Evolutionary conservation across 2,797 vertebrate species (phyloP).

Genomic region (Rhyacichthys aspro): DNA sequence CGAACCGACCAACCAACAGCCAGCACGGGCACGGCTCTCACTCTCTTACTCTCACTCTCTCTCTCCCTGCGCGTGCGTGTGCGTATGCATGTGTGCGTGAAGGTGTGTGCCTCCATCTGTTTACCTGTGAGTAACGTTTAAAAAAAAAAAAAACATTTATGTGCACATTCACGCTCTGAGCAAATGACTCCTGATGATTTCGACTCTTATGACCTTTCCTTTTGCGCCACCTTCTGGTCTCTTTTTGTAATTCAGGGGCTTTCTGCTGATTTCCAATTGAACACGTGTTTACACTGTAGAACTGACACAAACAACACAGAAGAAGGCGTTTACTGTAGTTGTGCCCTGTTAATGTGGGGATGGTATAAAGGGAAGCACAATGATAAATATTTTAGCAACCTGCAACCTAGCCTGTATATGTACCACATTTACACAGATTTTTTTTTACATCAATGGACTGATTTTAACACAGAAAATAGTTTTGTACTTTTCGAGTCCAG

Average conservation of each 20-base stretch:
- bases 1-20: slow-evolving; percentile 15
- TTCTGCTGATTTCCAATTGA: neutral
- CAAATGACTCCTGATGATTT: neutral
- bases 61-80: neutral
- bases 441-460: too few species aligned
- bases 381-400: too few species aligned
- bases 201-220: slow-evolving; percentile 1
- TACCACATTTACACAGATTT: too few species aligned
- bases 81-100: neutral
- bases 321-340: neutral
- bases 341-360: too few species aligned
- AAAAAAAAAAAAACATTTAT: slow-evolving; percentile 8
- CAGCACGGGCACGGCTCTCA: neutral
- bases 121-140: slow-evolving; percentile 20
- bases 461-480: too few species aligned
- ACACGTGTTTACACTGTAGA: neutral
- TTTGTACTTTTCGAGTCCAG: too few species aligned
- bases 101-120: slow-evolving; percentile 31
- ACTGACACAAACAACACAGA: neutral
- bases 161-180: slow-evolving; percentile 8
- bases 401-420: too few species aligned
- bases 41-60: neutral
- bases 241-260: neutral
- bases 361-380: too few species aligned
- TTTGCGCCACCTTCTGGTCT: slow-evolving; percentile 1